Evolutionary conservation across 2,113 vertebrate species (phyloP).

Genomic region (Dermatemys mawii): DNA sequence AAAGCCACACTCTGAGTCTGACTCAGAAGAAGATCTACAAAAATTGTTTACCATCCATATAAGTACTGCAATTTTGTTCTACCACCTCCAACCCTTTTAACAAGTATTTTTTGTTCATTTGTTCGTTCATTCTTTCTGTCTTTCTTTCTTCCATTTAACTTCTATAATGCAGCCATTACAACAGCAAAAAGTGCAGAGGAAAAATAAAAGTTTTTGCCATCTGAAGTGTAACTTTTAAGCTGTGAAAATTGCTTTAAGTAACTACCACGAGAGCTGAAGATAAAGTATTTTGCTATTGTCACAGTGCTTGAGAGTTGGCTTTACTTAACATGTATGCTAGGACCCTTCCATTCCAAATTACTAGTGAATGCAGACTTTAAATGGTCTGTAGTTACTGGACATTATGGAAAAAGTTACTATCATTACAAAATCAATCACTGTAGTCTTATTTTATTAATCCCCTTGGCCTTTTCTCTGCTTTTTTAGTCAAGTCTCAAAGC

Average conservation of each 20-base stretch:
- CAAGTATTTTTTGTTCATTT: slow-evolving; percentile 18
- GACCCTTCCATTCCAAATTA: neutral
- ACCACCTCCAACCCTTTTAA: slow-evolving; percentile 41
- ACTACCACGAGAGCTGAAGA: neutral
- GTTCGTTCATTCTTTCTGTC: slow-evolving; percentile 5
- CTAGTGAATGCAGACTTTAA: slow-evolving; percentile 21
- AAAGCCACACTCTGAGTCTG: slow-evolving; percentile 44
- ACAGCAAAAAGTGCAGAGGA: slow-evolving; percentile 23
- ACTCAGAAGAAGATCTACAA: slow-evolving; percentile 46
- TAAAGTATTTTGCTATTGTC: slow-evolving; percentile 5
- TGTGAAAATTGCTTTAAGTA: slow-evolving; percentile 46
- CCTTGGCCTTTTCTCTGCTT: slow-evolving; percentile 11
- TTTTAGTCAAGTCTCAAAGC: neutral
- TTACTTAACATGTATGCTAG: neutral
- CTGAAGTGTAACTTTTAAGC: slow-evolving; percentile 47
- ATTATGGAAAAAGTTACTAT: neutral
- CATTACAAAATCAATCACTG: neutral
- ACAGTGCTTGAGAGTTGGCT: neutral
- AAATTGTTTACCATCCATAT: slow-evolving; percentile 52
- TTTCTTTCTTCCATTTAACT: slow-evolving; percentile 45
- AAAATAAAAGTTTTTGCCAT: slow-evolving; percentile 37
- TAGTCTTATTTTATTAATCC: neutral
- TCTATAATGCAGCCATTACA: slow-evolving; percentile 17
- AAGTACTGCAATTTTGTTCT: slow-evolving; percentile 64
- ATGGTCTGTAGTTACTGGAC: neutral